Evolutionary conservation across 1,140 invertebrate species (phyloP).

Genomic region (Pseudomyrmex sp.): DNA sequence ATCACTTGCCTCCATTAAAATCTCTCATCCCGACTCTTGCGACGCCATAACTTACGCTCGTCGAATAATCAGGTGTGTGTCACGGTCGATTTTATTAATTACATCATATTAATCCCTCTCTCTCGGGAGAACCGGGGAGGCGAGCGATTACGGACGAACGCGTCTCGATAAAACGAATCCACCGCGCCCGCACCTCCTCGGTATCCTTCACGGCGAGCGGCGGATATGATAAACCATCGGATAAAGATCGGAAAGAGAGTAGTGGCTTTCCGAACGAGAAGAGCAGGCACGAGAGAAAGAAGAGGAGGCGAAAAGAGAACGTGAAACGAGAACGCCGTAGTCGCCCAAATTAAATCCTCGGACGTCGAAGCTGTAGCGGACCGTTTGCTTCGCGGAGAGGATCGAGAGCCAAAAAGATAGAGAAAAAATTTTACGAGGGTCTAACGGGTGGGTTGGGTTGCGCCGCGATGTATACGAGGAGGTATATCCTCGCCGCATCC

Average conservation of each 20-base stretch:
- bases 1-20: conserved; percentile 59
- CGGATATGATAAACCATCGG: conserved; percentile 83
- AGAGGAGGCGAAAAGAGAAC: conserved; percentile 17
- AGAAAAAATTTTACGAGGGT: conserved; percentile 80
- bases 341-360: conserved; percentile 77
- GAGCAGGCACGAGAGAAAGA: conserved; percentile 33
- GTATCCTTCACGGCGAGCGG: conserved; percentile 63
- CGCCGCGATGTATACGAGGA: conserved; percentile 68
- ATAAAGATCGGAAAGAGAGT: conserved; percentile 79
- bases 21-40: conserved; percentile 16
- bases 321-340: conserved; percentile 66
- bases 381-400: conserved; percentile 69
- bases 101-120: conserved; percentile 61
- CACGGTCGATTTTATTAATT: conserved; percentile 70
- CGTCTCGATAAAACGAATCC: conserved; percentile 67
- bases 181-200: conserved; percentile 15
- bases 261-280: conserved; percentile 58
- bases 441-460: conserved; percentile 75
- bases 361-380: conserved; percentile 74
- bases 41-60: conserved; percentile 55
- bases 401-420: conserved; percentile 69
- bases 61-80: conserved; percentile 62
- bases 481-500: conserved; percentile 73
- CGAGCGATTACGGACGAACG: conserved; percentile 60
- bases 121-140: conserved; percentile 49